phyloP scores from a whole-genome alignment of 2,888 invertebrate genomes.

The Leucania comma region DNA sequence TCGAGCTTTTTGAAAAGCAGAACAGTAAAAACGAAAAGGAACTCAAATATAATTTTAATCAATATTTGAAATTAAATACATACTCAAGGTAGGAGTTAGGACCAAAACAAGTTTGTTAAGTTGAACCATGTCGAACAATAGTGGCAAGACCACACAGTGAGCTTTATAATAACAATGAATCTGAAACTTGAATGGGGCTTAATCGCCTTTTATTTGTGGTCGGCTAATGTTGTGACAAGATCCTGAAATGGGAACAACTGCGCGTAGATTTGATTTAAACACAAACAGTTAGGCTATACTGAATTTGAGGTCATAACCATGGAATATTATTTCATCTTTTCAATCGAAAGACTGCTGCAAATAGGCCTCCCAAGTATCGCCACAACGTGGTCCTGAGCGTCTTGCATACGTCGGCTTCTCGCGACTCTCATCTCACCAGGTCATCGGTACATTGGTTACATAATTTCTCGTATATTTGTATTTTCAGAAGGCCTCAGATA shows the following conservation, averaged over 20 bases:
- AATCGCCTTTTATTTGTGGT: slow-evolving; percentile 59
- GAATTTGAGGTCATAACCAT: neutral
- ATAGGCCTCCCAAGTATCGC: no score
- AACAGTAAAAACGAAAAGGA: neutral
- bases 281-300: slow-evolving; percentile 6
- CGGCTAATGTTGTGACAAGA: slow-evolving; percentile 56
- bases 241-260: slow-evolving; percentile 40
- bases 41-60: slow-evolving; percentile 32
- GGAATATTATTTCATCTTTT: no score
- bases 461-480: neutral
- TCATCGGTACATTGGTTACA: no score
- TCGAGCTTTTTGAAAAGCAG: neutral
- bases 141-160: slow-evolving; percentile 68
- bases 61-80: slow-evolving; percentile 32
- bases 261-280: slow-evolving; percentile 37
- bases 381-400: no score
- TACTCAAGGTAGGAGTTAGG: neutral
- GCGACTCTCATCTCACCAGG: no score
- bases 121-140: slow-evolving; percentile 67
- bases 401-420: no score
- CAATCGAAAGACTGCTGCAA: no score
- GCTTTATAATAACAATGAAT: slow-evolving; percentile 60
- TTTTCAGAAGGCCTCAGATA: neutral
- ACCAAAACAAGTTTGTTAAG: slow-evolving; percentile 40
- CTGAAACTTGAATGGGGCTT: slow-evolving; percentile 59